These are phyloP conservation scores for Accipiter virgatus DNA, from an alignment of 2,113 vertebrate genomes.

Conservation along the genomic window DNA sequence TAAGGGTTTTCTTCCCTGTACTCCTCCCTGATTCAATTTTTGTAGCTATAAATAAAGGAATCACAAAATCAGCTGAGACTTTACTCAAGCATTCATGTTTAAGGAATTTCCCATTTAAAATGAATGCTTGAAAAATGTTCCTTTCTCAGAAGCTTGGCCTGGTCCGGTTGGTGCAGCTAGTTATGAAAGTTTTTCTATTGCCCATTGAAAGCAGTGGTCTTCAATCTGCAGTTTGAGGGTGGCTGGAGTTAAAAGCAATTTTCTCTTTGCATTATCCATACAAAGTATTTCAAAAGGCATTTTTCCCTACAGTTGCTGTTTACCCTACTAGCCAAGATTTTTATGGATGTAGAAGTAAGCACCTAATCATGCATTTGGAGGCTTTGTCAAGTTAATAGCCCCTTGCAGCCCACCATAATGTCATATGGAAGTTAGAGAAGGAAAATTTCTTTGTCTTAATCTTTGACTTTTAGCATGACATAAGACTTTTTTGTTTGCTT, in stretches of 20 bases:
- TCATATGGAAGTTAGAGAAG: background rate
- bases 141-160: background rate
- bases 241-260: background rate
- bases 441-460: background rate
- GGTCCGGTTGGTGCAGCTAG: background rate
- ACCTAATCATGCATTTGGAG: background rate
- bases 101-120: background rate
- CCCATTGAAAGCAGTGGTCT: background rate
- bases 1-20: background rate
- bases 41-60: background rate
- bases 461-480: background rate
- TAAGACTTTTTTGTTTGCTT: background rate
- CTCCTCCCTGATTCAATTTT: background rate
- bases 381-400: background rate
- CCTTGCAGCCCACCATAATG: background rate
- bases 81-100: background rate
- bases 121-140: background rate
- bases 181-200: background rate
- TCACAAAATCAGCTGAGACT: background rate
- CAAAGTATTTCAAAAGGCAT: background rate
- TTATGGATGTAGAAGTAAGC: background rate
- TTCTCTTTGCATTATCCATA: background rate
- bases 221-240: background rate
- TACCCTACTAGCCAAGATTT: background rate
- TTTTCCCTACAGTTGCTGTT: background rate